Conservation (phyloP, 2,113 vertebrate genomes). For the Diadophis punctatus region DNA sequence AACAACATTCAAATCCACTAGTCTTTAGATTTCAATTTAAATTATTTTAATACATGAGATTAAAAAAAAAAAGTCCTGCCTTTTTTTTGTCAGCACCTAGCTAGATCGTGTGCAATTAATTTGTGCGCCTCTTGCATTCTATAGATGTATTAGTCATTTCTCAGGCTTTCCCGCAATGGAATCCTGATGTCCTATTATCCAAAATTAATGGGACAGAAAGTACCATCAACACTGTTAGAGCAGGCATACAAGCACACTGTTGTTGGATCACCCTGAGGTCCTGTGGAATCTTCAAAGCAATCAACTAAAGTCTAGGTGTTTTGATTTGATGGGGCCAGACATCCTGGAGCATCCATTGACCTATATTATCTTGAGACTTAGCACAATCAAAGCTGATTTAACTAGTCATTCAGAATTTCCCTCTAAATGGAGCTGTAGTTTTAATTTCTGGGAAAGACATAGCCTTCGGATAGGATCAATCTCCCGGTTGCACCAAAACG, state of each 20-base stretch:
- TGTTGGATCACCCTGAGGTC: not conserved
- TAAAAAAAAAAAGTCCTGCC: not conserved
- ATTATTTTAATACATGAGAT: not conserved
- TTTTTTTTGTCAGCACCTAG: not conserved
- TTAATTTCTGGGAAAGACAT: not conserved
- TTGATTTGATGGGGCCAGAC: not conserved
- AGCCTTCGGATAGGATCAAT: not conserved
- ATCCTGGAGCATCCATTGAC: not conserved
- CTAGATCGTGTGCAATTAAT: not conserved
- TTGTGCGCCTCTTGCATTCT: not conserved
- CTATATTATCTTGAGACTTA: not conserved
- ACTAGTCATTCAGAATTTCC: not conserved
- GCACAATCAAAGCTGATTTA: not conserved
- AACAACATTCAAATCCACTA: not conserved
- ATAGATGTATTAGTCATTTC: not conserved
- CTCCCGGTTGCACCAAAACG: not conserved
- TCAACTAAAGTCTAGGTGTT: not conserved
- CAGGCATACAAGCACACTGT: not conserved
- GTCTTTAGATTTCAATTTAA: not conserved
- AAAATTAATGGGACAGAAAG: not conserved
- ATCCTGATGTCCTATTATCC: not conserved
- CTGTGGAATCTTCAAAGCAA: not conserved
- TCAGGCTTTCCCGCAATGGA: not conserved
- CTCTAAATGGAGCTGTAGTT: not conserved
- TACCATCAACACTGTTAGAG: not conserved